phyloP scores from a whole-genome alignment of 1,140 invertebrate genomes.

The Camponotus vicinus region DNA sequence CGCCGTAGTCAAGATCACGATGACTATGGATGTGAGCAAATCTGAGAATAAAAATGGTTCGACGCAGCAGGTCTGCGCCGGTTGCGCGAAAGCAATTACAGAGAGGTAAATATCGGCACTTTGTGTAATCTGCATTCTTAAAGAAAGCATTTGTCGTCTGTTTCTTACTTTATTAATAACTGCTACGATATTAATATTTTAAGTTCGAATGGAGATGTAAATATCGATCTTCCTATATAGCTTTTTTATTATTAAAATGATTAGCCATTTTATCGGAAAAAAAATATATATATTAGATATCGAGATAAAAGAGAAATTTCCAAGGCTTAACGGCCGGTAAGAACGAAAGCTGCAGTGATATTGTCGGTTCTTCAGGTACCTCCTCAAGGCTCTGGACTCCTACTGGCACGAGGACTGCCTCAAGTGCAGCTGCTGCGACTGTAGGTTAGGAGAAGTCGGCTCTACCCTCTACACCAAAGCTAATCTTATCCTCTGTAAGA shows the following conservation, averaged over 20 bases:
- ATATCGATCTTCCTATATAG: background rate
- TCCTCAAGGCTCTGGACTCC: slow-evolving; percentile 95
- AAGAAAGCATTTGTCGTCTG: background rate
- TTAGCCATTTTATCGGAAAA: background rate
- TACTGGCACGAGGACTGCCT: slow-evolving; percentile 99
- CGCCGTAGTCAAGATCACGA: slow-evolving; percentile 86
- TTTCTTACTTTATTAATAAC: slow-evolving; percentile 9
- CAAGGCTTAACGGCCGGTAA: slow-evolving; percentile 68
- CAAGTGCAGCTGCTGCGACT: slow-evolving; percentile 99
- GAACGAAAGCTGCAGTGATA: slow-evolving; percentile 66
- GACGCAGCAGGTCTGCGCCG: slow-evolving; percentile 92
- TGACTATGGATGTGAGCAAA: slow-evolving; percentile 92
- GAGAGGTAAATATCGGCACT: slow-evolving; percentile 87
- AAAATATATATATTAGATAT: slow-evolving; percentile 16
- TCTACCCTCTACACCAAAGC: slow-evolving; percentile 98
- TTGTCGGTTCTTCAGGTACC: slow-evolving; percentile 85
- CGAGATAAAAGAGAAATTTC: slow-evolving; percentile 27
- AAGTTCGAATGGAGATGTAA: background rate
- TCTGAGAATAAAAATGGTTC: slow-evolving; percentile 88
- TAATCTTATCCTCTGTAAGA: slow-evolving; percentile 98
- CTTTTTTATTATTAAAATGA: background rate
- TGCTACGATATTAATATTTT: background rate
- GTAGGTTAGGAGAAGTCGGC: slow-evolving; percentile 98
- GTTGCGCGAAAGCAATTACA: slow-evolving; percentile 94
- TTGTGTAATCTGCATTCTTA: background rate